Base-by-base conservation (phyloP, 2,797 vertebrate genomes). In the Podargus strigoides region DNA sequence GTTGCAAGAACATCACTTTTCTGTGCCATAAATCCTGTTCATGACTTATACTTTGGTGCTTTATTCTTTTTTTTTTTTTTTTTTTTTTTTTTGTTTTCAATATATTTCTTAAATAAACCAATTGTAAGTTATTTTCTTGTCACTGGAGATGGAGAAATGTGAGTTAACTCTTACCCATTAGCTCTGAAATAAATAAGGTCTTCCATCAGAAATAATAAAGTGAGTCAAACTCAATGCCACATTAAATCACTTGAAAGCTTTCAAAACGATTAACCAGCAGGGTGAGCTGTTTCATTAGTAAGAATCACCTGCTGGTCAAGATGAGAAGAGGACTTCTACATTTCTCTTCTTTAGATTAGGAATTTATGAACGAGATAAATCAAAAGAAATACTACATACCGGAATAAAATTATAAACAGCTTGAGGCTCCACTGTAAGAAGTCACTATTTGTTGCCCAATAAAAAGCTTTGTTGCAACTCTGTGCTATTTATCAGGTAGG, bases 81-180 rank as follows among this genome's bases (percentile, higher is more conserved):
- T 93, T 95, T 46, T 20, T 50, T 70, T 85, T 93, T 84, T 66
- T 95, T 96, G 93, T 96, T 95, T 96, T 84, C 82, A 95, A 66
- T 80, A 20, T 90, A 72, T 95, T 96, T 96, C 81, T 85, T 89
- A 97, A 96, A 94, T 94, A 97, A 97, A 95, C 58, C 77, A 95
- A 90, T 94, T 88, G 15, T 82, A 94, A 91, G 62, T 94, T 97
- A 77, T 96, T 94, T 96, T 96, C 93, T 96, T 96, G 94, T 96
- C 92, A 93, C 37, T 75, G 85, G 79, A 97, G 91, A 90, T 76
- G 82, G 91, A 96, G 91, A 95, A 89, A 85, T 67, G 46, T 89
- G 76, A 92, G 66, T 92, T 79, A 92, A 90, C 74, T 83, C 39
- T 96, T 78, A 93, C 36, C 66, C 49, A 92, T 94, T 96, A 95